A percentile compares a stretch with the other conserved stretches of the same genome.
Evolutionary conservation across 2,797 vertebrate species (phyloP).

Genomic region (Heterohyrax brucei): DNA sequence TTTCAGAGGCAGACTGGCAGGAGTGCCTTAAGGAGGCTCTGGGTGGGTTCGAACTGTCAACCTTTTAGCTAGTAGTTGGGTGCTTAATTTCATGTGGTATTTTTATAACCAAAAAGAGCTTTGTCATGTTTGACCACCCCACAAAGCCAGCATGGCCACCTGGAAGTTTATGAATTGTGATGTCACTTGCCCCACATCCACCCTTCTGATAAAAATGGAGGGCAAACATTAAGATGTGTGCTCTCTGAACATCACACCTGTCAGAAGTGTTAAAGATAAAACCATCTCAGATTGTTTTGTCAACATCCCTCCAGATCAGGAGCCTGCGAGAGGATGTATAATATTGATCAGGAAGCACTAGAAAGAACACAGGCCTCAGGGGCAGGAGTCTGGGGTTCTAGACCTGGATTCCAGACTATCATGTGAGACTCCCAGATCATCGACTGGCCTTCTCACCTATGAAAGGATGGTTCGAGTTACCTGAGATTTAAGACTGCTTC

Average conservation of each 20-base stretch:
- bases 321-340: neutral
- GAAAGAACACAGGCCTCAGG: neutral
- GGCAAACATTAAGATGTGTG: neutral
- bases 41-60: neutral
- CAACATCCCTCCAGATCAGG: neutral
- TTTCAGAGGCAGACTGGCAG: neutral
- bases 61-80: too few species aligned
- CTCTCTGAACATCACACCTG: neutral
- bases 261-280: neutral
- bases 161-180: neutral
- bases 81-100: neutral
- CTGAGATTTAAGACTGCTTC: neutral
- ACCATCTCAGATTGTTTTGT: neutral
- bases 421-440: neutral
- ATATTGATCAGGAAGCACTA: neutral
- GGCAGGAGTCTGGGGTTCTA: neutral
- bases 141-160: neutral
- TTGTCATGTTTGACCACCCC: neutral
- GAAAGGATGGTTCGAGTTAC: neutral
- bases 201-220: neutral
- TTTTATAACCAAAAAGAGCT: neutral
- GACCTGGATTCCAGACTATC: neutral
- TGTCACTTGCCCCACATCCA: neutral
- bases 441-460: neutral
- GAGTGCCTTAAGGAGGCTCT: neutral